Evolutionary conservation across 2,113 vertebrate species (phyloP), one percentile per base, ranked within the genome.

Genomic region (Dicentrarchus labrax): DNA sequence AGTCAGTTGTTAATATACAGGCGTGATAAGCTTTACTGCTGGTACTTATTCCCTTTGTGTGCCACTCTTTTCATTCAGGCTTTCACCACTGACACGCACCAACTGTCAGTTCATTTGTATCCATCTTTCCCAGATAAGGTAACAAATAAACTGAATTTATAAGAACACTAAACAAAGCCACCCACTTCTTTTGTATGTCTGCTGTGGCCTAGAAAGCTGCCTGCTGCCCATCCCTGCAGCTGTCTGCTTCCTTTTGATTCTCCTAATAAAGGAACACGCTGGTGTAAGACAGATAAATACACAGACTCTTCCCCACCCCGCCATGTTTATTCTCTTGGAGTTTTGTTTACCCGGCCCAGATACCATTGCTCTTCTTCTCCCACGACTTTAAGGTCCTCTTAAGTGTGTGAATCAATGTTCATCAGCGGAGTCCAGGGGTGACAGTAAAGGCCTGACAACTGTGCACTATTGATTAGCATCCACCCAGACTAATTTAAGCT

Each of bases 401-500:
- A 78, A 83, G 61, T 89, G 61, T 89, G 72, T 48, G 80, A 88
- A 93, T 94, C 91, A 5, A 91, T 94, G 76, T 80, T 86, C 90
- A 93, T 94, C 90, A 93, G 80, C 67, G 15, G 65, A 59, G 86
- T 85, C 78, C 84, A 85, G 84, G 78, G 91, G 92, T 93, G 91
- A 88, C 74, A 89, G 78, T 88, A 90, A 81, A 91, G 77, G 74
- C 80, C 84, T 81, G 84, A 89, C 83, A 88, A 85, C 87, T 85
- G 85, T 74, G 76, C 84, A 38, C 59, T 75, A 94, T 95, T 82
- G 93, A 95, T 95, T 84, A 57, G 75, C 57, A 41, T 72, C 78
- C 84, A 75, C 65, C 78, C 48, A 89, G 85, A 79, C 88, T 90
- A 72, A 92, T 94, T 94, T 92, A 91, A 93, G 86, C 86, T 69